Evolutionary conservation across 2,888 invertebrate genomes (phyloP), one percentile per base, ranked within the genome.

Genomic region (Parnassius smintheus): DNA sequence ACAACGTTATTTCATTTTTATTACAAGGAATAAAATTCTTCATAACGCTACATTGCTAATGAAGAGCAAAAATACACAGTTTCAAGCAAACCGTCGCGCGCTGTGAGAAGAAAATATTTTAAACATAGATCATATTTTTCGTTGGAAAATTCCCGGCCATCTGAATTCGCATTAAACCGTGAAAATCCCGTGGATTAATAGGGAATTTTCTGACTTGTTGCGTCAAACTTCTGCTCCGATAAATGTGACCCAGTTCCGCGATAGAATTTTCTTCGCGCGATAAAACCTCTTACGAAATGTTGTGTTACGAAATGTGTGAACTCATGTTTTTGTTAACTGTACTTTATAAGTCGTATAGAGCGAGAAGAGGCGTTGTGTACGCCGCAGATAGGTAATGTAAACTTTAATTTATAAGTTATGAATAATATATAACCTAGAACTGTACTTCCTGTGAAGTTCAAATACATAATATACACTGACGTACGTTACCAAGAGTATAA

Each of bases 191-290:
- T 59, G 67, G 71, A 72, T 72, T 75, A 72, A 67, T 65, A 56
- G 60, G 62, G 67, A 69, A 71, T 72, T 68, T 62, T 55, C 64
- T 63, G 62, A 67, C 66, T 61, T 63, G 63, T 63, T 63, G 61
- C 67, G 59, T 68, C 64, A 66, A 69, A 72, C 66, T 73, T 68
- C 53, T 61, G 56, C 66, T 55, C 62, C 65, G 66, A 70, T 63
- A 68, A 69, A 68, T 70, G 66, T 67, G 69, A 70, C 74, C 75
- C 66, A 72, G 68, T 75, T 75, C 59, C 64, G 63, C 60, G 45
- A 60, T 65, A 61, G 59, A 65, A 64, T 68, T 57, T 59, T 56
- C 62, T 66, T 58, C 62, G 61, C 58, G 64, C 61, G 63, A 68
- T 67, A 66, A 70, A 71, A 67, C 41, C 52, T 51, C 48, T 48